Conservation (phyloP, 2,797 vertebrate species). For the Xenentodon cancila region DNA sequence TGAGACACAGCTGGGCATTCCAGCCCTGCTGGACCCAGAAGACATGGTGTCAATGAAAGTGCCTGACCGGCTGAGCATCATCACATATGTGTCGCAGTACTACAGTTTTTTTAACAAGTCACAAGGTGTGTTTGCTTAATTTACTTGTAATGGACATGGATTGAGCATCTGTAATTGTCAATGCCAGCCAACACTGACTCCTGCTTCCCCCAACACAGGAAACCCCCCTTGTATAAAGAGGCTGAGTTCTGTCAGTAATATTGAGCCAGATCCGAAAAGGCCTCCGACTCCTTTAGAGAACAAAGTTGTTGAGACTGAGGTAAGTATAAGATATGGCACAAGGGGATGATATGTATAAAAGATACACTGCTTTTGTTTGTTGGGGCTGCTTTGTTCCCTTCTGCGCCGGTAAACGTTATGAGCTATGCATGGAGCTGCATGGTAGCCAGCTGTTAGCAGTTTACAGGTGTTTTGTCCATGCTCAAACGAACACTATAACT, state of each 20-base stretch:
- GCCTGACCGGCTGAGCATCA: constrained; percentile 95
- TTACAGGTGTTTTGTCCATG: background rate
- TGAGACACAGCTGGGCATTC: constrained; percentile 93
- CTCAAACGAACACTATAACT: constrained; percentile 13
- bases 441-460: constrained; percentile 8
- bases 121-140: constrained; percentile 64
- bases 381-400: background rate
- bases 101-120: constrained; percentile 93
- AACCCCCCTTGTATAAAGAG: constrained; percentile 84
- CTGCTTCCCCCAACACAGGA: constrained; percentile 49
- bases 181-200: background rate
- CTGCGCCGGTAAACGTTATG: background rate
- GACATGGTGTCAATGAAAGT: constrained; percentile 99
- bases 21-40: constrained; percentile 92
- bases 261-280: constrained; percentile 77
- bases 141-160: too few relatives aligned
- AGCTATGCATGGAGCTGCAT: constrained; percentile 43
- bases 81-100: constrained; percentile 98
- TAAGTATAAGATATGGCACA: constrained; percentile 60
- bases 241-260: constrained; percentile 64
- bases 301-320: constrained; percentile 76
- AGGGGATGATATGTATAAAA: background rate
- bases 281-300: constrained; percentile 66
- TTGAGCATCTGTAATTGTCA: background rate
- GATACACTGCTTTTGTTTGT: background rate